A percentile compares a stretch with the other conserved stretches of the same genome.
phyloP scores from a whole-genome alignment of 2,888 invertebrate species.

The Cistogaster globosa region DNA sequence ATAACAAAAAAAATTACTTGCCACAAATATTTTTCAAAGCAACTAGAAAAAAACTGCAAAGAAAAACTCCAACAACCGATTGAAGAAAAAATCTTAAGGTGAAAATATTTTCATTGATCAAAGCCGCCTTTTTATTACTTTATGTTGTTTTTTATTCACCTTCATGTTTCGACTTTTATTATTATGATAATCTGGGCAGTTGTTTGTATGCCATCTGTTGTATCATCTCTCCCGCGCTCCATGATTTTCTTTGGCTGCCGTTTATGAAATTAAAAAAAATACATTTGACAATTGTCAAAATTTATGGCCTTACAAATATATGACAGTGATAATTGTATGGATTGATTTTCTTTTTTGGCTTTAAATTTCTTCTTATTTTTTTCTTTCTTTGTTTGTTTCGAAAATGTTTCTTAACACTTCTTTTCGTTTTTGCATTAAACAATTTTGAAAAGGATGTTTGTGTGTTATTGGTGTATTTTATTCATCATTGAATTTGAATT shows the following conservation, averaged over 20 bases:
- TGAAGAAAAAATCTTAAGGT: constrained; percentile 52
- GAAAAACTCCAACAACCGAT: constrained; percentile 36
- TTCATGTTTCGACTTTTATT: constrained; percentile 49
- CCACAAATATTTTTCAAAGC: not conserved
- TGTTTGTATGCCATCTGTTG: constrained; percentile 1
- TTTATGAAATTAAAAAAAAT: constrained; percentile 6
- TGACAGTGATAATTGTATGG: constrained; percentile 77
- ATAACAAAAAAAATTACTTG: not conserved
- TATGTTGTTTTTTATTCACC: not conserved
- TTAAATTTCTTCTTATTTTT: constrained; percentile 13
- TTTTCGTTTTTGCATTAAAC: constrained; percentile 10
- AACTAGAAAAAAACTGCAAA: not conserved
- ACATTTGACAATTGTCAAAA: constrained; percentile 73
- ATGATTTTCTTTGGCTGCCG: not conserved
- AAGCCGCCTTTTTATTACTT: constrained; percentile 57
- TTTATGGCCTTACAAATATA: constrained; percentile 76
- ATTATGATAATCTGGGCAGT: constrained; percentile 21
- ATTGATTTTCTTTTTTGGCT: constrained; percentile 1
- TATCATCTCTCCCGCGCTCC: not conserved
- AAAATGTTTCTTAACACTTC: constrained; percentile 26
- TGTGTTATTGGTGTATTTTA: constrained; percentile 7
- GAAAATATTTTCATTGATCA: constrained; percentile 68
- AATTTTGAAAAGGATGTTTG: constrained; percentile 4
- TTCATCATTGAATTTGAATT: constrained; percentile 36
- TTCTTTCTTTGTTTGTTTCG: not conserved